A percentile compares a stretch with the other conserved stretches of the same genome.
Evolutionary conservation across 2,797 vertebrate species (phyloP).

Genomic region (Amniataba percoides): DNA sequence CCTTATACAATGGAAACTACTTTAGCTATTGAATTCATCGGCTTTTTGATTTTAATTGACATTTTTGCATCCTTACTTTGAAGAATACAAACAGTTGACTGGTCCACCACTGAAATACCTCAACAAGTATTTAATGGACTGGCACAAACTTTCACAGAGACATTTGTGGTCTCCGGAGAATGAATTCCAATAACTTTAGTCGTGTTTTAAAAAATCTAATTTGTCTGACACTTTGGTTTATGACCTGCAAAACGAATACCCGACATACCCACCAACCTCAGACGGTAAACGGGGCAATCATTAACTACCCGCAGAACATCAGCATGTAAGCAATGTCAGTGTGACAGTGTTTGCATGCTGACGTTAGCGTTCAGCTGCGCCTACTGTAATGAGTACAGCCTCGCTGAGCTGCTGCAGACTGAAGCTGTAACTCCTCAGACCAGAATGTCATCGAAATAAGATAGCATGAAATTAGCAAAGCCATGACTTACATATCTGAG

Average conservation of each 20-base stretch:
- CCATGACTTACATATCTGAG: neutral
- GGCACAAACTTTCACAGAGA: too few relatives aligned
- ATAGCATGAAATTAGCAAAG: neutral
- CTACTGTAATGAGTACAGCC: neutral
- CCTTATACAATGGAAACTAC: conserved; percentile 15
- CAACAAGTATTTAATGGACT: neutral
- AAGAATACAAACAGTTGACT: neutral
- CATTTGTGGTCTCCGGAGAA: neutral
- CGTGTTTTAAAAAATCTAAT: neutral
- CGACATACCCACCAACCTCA: neutral
- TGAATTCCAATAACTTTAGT: neutral
- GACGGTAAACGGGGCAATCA: neutral
- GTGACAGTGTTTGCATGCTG: conserved; percentile 3
- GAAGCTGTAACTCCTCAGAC: neutral
- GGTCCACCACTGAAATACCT: neutral
- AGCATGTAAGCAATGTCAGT: neutral
- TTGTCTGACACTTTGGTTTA: neutral
- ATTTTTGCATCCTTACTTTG: conserved; percentile 6
- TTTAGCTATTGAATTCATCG: conserved; percentile 19
- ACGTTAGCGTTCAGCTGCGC: neutral
- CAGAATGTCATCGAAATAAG: neutral
- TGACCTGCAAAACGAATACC: neutral
- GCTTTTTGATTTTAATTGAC: too few relatives aligned
- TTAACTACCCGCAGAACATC: neutral
- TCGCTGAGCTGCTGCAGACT: neutral